Conservation (phyloP, 1,140 invertebrate species). For the Brachionus sp. region DNA sequence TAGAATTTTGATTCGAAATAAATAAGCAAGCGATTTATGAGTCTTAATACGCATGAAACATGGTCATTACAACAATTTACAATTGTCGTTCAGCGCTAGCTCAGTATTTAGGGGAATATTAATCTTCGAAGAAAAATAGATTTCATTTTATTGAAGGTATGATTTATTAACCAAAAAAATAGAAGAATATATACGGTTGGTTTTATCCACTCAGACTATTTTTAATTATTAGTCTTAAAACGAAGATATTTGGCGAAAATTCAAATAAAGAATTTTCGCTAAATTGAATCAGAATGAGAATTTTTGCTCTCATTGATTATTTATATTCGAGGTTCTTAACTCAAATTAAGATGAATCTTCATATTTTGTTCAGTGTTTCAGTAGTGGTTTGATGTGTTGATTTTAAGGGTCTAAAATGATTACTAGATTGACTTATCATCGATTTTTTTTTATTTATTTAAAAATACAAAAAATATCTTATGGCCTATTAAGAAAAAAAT, state of each 20-base stretch:
- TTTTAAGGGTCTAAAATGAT: neutral
- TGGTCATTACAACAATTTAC: neutral
- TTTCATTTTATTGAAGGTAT: neutral
- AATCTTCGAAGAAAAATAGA: neutral
- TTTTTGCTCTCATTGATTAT: neutral
- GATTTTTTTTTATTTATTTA: neutral
- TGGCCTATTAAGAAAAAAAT: neutral
- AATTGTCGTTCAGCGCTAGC: neutral
- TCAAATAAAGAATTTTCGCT: neutral
- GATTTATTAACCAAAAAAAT: neutral
- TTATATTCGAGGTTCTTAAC: neutral
- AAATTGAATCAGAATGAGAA: slow-evolving; percentile 4
- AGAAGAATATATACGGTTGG: neutral
- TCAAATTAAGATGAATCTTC: neutral
- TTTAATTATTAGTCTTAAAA: neutral
- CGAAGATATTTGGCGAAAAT: neutral
- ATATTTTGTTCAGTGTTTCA: neutral
- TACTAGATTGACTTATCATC: neutral
- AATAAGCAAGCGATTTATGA: neutral
- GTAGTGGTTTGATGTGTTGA: neutral
- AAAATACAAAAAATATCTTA: neutral
- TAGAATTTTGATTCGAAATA: neutral
- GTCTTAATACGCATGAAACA: slow-evolving; percentile 1
- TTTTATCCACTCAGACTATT: neutral
- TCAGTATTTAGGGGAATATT: neutral